Base-by-base conservation (phyloP, 2,888 invertebrate species). In the Clitarchus hookeri region DNA sequence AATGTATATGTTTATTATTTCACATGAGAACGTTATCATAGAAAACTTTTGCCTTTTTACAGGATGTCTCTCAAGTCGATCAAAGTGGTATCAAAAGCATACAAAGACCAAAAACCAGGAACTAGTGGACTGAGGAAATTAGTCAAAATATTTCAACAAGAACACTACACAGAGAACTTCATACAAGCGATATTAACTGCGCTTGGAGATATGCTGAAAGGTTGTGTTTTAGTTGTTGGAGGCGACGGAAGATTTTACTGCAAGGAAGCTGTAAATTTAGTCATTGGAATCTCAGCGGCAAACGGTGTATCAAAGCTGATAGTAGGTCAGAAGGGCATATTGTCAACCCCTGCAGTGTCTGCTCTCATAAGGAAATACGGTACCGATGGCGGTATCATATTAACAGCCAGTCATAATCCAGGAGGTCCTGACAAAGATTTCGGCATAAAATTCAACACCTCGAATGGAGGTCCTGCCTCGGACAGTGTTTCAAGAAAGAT, bases 351-450 rank as follows among this genome's bases (percentile, higher is more conserved):
- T 9, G 99, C 99, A 0, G 98, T 99, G 0, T 99, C 99, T 0
- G 95, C 96, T 90, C 93, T 99, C 87, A 99, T 99, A 90, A 94
- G 99, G 86, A 96, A 97, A 91, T 95, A 96, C 90, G 95, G 96
- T 90, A 95, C 97, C 54, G 88, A 91, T 94, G 99, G 99, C 89
- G 99, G 99, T 19, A 99, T 99, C 89, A 96, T 99, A 78, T 93
- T 99, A 79, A 99, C 99, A 0, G 99, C 99, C 0, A 98, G 98
- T 25, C 99, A 99, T 92, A 99, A 99, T 92, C 99, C 99, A 0
- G 99, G 99, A 86, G 99, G 99, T 77, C 97, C 98, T 11, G 94
- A 98, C 90, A 97, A 97, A 88, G 99, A 99, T 92, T 99, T 99
- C 91, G 99, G 99, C 84, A 99, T 99, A 90, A 99, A 99, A 92